Evolutionary conservation across 2,888 invertebrate genomes (phyloP), one percentile per base, ranked within the genome.

Genomic region (Aelia acuminata): DNA sequence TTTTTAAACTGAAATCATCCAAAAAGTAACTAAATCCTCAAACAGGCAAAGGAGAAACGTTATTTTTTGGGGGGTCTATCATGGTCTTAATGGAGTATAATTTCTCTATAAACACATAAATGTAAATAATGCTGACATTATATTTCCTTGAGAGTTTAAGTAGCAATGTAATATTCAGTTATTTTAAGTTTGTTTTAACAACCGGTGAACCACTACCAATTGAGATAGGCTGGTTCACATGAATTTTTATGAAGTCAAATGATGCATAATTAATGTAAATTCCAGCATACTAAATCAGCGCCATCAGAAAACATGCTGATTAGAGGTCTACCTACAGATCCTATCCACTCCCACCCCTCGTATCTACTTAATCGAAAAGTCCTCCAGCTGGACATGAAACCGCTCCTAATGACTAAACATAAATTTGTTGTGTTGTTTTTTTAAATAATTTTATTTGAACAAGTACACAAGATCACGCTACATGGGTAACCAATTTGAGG

Each of bases 201-300:
- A 70, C 35, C 63, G 63, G 31, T 70, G 63, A 70, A 31, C 63
- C 63, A 35, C 63, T 70, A 70, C 18, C 35, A 35, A 43, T 43
- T 22, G 80, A 43, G 80, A 80, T 75, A 75, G 39, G 75, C 80
- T 70, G 80, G n/a, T 80, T 47, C 39, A 80, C 80, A 80, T 80
- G 80, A 39, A 80, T 80, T 80, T 80, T 80, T 43, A 80, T 80
- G 80, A 80, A 35, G 80, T n/a, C 43, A 47, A 47, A 80, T n/a
- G 43, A 80, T 43, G n/a, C n/a, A 80, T 80, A 80, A 80, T 80
- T 80, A 43, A 80, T 80, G 80, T 80, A 80, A 80, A 80, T 80
- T 80, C 43, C 80, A 15, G n/a, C 22, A n/a, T 80, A 80, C 10
- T 80, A 80, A 80, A 47, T n/a, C 43, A 80, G 43, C 18, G 43